phyloP scores from a whole-genome alignment of 2,113 vertebrate genomes.

The Cavia porcellus region DNA sequence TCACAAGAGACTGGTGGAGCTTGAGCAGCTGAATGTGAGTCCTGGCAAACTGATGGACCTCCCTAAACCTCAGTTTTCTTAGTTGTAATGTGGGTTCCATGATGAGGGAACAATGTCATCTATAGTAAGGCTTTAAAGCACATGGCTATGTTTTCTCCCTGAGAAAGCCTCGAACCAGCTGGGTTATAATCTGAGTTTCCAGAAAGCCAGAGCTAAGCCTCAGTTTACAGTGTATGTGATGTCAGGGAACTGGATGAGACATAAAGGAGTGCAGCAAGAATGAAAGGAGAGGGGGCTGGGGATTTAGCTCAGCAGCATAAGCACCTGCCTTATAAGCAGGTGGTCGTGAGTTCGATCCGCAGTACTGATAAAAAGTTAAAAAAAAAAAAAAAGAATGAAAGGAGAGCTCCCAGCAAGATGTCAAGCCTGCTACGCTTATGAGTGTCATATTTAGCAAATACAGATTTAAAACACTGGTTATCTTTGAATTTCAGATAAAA shows the following conservation, averaged over 20 bases:
- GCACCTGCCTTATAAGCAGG: no score
- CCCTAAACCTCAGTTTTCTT: neutral
- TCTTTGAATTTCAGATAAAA: slow-evolving; percentile 25
- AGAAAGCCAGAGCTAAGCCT: neutral
- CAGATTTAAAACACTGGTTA: neutral
- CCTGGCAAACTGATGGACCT: neutral
- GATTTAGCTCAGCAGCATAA: no score
- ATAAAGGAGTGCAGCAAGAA: fast-evolving
- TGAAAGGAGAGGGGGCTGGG: neutral
- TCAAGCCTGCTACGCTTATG: neutral
- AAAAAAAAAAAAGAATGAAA: neutral
- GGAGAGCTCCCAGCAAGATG: neutral
- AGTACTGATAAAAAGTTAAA: no score
- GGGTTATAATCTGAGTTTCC: neutral
- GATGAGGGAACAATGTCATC: neutral
- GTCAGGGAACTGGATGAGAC: neutral
- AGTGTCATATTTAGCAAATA: neutral
- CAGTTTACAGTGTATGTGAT: neutral
- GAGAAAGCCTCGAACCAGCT: neutral
- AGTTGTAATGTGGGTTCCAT: neutral
- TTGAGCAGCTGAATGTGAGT: neutral
- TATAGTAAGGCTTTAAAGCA: neutral
- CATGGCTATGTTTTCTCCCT: neutral
- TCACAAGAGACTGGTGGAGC: neutral
- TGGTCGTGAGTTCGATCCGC: no score